Percentiles rank a stretch among this genome's conserved stretches.
These are phyloP conservation scores for Vidua macroura DNA, from an alignment of 2,113 vertebrate species.

Conservation along the genomic window DNA sequence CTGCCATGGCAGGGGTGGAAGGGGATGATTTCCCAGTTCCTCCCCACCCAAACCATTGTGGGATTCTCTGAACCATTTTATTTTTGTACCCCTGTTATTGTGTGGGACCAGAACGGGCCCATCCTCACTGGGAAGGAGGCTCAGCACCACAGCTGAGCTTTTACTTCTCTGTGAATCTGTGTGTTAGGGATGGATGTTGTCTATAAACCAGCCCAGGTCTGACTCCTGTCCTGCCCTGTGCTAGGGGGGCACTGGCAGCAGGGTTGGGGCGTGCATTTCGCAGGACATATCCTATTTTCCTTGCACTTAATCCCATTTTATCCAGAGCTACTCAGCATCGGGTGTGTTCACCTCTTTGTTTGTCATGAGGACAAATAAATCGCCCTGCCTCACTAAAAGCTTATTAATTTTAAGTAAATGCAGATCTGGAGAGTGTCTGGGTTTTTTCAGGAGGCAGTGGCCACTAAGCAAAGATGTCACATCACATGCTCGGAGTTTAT, in stretches of 20 bases:
- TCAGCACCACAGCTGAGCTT: accelerated
- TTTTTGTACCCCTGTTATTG: accelerated
- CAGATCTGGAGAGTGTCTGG: background rate
- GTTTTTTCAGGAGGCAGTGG: background rate
- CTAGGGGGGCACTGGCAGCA: background rate
- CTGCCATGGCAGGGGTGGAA: background rate
- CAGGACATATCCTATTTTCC: background rate
- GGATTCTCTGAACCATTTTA: accelerated
- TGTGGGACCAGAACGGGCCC: accelerated
- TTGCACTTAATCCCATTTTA: background rate
- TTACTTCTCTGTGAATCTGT: background rate
- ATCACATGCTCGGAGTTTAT: background rate
- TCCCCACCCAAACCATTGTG: background rate
- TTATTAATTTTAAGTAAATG: conserved; percentile 20
- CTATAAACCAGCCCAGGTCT: background rate
- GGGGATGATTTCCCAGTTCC: too few species aligned
- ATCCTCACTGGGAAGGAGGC: accelerated
- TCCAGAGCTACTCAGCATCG: background rate
- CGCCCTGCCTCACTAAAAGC: background rate
- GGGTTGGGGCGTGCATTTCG: accelerated
- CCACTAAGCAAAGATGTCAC: background rate
- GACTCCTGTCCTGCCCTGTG: background rate
- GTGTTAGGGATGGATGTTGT: background rate
- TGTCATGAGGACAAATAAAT: background rate
- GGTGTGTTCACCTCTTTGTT: background rate